Evolutionary conservation across 2,113 vertebrate genomes (phyloP), one percentile per base, ranked within the genome.

Genomic region (Nothocercus nigrocapillus): DNA sequence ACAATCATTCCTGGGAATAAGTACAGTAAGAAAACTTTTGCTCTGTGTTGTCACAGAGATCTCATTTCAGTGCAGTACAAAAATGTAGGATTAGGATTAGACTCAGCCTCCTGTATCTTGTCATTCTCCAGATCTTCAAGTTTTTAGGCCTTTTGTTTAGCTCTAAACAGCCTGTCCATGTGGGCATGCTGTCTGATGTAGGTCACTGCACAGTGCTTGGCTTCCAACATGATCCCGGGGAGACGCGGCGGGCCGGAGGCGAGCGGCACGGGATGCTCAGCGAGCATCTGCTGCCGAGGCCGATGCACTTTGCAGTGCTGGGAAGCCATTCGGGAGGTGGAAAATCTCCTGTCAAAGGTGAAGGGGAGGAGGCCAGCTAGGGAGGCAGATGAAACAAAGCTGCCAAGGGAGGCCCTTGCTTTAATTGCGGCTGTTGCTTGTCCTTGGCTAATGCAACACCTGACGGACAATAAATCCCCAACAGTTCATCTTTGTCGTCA

Each of bases 81-180:
- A 92, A 88, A 72, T 69, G 83, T 89, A 47, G 93, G 93, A 96
- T 96, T 96, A 95, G 90, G 85, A 77, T 82, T 69, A 93, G 88
- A 90, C 81, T 94, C 88, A 86, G 88, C 91, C 77, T 94, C 88
- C 83, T 90, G 85, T 77, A 58, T 80, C 62, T 83, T 67, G 85
- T 95, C 96, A 95, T 96, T 93, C 94, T 88, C 73, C 88, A 95
- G 91, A 96, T 91, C 95, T 90, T 95, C 82, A 82, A 74, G 34
- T 90, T 95, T 93, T 91, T 77, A 94, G 88, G 86, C 66, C 84
- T 94, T 92, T 93, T 53, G 90, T 96, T 94, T 95, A 82, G 36
- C 85, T 82, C 34, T 89, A 59, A 95, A 81, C 93, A 82, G 69
- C 47, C 85, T 91, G 73, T 32, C 70, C 45, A 0, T 78, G 75